A percentile compares a stretch with the other conserved stretches of the same genome.
phyloP scores from a whole-genome alignment of 2,113 vertebrate species.

The Phylloscopus trochiloides region DNA sequence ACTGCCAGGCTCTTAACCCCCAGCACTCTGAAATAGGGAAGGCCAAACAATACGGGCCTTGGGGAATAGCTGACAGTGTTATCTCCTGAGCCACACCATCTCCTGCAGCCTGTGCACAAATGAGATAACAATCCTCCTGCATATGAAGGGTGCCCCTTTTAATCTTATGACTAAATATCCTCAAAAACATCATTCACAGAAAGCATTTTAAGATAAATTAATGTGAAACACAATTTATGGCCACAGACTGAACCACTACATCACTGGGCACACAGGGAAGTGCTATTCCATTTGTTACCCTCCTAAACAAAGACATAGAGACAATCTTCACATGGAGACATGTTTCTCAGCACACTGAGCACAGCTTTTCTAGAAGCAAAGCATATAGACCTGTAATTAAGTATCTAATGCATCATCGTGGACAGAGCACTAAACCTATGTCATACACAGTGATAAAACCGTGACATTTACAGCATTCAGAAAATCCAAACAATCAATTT shows the following conservation, averaged over 20 bases:
- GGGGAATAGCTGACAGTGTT: slow-evolving; percentile 16
- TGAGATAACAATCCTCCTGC: slow-evolving; percentile 50
- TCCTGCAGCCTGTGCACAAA: slow-evolving; percentile 14
- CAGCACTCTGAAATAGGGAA: not conserved
- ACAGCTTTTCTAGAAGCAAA: not conserved
- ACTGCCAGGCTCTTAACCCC: not conserved
- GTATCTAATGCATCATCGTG: not conserved
- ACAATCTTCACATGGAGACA: not conserved
- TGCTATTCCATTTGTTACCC: not conserved
- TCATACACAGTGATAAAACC: not conserved
- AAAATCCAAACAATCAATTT: not conserved
- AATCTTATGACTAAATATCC: slow-evolving; percentile 6
- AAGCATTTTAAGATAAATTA: slow-evolving; percentile 9
- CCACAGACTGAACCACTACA: not conserved
- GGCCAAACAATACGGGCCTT: not conserved
- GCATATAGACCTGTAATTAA: not conserved
- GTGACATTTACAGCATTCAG: not conserved
- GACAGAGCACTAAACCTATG: not conserved
- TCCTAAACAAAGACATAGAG: not conserved
- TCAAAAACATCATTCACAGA: not conserved
- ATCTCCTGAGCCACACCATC: slow-evolving; percentile 51
- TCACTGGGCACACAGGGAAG: not conserved
- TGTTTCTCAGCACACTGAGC: not conserved
- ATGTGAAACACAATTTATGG: not conserved
- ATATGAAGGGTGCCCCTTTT: not conserved